Base-by-base conservation (phyloP, 2,888 invertebrate species). In the Diplazon laetatorius region DNA sequence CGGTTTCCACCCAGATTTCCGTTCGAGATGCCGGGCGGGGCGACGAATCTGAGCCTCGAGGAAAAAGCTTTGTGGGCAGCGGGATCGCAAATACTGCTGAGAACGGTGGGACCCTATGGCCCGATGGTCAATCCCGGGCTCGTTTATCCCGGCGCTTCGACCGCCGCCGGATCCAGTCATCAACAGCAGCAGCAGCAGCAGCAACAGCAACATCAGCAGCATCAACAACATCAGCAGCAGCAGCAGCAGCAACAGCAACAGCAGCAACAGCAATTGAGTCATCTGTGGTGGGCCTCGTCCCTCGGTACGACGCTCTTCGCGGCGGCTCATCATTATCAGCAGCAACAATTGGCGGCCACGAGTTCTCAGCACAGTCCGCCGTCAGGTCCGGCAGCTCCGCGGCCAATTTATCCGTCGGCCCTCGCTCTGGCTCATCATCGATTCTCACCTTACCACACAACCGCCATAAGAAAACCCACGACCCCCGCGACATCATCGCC, bases 31-130 rank as follows among this genome's bases (percentile, higher is more conserved):
- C 90, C 90, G 76, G 85, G 88, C 22, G 85, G 87, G 82, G 94
- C 94, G 86, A 94, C 94, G 87, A 95, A 95, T 84, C 91, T 96
- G 55, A 95, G 95, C 16, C 89, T 95, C 80, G 96, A 96, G 88
- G 96, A 96, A 89, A 95, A 95, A 86, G 95, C 96, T 1, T 93
- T 96, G 48, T 91, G 96, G 85, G 95, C 95, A 0, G 96, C 96
- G 1, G 92, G 96, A 10, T 95, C 96, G 18, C 96, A 96, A 86
- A 91, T 96, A 85, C 94, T 96, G 83, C 91, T 96, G 63, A 92
- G 95, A 1, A 91, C 91, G 0, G 91, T 90, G 2, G 92, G 92
- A 5, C 93, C 93, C 5, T 93, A 93, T 88, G 93, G 91, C n/a
- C 92, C 93, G 8, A 81, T 92, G 71, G 91, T 92, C 35, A 91